A percentile compares a stretch with the other conserved stretches of the same genome.
Conservation (phyloP, 1,140 invertebrate genomes). For the Bombus sylvicola region DNA sequence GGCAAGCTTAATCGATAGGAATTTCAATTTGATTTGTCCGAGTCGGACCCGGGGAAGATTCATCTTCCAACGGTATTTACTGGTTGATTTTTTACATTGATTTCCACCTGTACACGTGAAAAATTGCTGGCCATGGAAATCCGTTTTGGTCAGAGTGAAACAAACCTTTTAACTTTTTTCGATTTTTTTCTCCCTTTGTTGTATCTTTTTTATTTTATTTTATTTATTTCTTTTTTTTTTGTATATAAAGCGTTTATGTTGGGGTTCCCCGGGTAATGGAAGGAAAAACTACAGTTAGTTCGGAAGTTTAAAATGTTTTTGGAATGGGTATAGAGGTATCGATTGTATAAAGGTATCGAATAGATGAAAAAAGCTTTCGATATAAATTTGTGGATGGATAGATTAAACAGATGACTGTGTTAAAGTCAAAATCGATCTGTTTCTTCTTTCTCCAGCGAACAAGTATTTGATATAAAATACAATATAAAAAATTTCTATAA, state of each 20-base stretch:
- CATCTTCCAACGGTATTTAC: neutral
- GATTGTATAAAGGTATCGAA: neutral
- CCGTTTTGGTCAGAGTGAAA: neutral
- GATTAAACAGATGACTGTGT: neutral
- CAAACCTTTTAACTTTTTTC: neutral
- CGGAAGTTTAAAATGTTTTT: neutral
- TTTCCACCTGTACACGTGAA: neutral
- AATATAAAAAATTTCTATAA: neutral
- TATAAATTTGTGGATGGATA: neutral
- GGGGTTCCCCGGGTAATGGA: neutral
- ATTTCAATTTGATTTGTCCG: conserved; percentile 11
- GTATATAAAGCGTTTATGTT: neutral
- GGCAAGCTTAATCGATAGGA: neutral
- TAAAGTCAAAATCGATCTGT: neutral
- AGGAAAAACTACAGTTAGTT: neutral
- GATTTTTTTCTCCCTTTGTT: too few relatives aligned
- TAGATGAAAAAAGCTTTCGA: neutral
- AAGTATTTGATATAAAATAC: too few relatives aligned
- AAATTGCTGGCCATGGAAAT: neutral
- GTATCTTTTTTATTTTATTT: neutral
- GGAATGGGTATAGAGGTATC: neutral
- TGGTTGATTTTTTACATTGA: neutral
- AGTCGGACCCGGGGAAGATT: neutral
- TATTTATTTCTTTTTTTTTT: neutral
- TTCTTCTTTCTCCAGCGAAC: neutral